phyloP scores from a whole-genome alignment of 2,888 invertebrate species.

The Cloeon dipterum region DNA sequence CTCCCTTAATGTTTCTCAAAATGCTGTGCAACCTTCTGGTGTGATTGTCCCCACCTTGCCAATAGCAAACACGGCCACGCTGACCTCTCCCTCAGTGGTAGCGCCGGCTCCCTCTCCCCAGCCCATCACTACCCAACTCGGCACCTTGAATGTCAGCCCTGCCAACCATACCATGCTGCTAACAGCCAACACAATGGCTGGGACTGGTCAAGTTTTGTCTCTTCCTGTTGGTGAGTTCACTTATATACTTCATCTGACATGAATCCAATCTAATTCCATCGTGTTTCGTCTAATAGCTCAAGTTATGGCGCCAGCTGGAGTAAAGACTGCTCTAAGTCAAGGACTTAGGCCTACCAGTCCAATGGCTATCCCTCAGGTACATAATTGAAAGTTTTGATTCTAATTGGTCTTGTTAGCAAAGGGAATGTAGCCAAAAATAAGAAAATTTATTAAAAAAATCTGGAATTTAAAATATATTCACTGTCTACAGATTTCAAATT shows the following conservation, averaged over 20 bases:
- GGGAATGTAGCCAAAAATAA: too few species aligned
- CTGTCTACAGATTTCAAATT: too few species aligned
- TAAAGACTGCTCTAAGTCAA: conserved; percentile 21
- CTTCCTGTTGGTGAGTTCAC: conserved; percentile 33
- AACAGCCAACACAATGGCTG: conserved; percentile 20
- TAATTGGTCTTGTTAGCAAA: too few species aligned
- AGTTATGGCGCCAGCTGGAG: conserved; percentile 37
- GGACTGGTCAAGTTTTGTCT: conserved; percentile 29
- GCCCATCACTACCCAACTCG: conserved; percentile 13
- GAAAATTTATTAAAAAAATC: too few species aligned
- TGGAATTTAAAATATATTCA: too few species aligned
- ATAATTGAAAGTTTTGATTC: too few species aligned
- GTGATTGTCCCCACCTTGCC: conserved; percentile 15
- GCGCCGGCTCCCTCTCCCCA: conserved; percentile 11
- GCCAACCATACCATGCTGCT: conserved; percentile 17
- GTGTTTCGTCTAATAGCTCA: conserved; percentile 22
- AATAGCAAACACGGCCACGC: conserved; percentile 19
- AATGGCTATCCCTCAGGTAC: conserved; percentile 5
- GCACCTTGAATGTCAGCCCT: too few species aligned
- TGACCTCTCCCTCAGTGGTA: not conserved
- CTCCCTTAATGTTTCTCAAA: conserved; percentile 46
- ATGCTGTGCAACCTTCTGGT: conserved; percentile 18
- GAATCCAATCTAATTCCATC: too few species aligned
- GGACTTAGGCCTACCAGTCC: not conserved
- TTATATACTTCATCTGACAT: too few species aligned